Evolutionary conservation across 2,888 invertebrate species (phyloP), one percentile per base, ranked within the genome.

Genomic region (Habrosyne pyritoides): DNA sequence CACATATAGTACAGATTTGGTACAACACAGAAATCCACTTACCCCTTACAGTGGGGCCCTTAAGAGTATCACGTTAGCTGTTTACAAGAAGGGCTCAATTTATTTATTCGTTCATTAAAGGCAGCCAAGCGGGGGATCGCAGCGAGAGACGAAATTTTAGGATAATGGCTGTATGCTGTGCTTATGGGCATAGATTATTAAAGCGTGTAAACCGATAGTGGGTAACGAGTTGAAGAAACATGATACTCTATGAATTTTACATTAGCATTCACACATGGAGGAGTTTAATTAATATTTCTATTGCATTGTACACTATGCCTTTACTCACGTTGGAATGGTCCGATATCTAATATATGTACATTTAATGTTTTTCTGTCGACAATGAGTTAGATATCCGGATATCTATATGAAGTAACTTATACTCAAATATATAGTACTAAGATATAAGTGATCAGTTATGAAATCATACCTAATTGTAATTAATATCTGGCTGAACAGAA

Each of bases 21-120:
- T 83, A 79, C 83, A 83, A 92, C 91, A 92, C 89, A 90, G 84
- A 92, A 92, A 91, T 85, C 89, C 92, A 92, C 92, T 92, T 92
- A 91, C 90, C 89, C 90, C 89, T 86, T 90, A 84, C 90, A 81
- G 87, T 79, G 87, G 84, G 77, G 77, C 81, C 83, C 83, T 81
- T 87, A 83, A 81, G 77, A 78, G 83, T 79, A 83, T 77, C 81
- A 78, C 82, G 79, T 78, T 79, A 74, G 80, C 80, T 87, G 88
- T 87, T 87, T 89, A 90, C 89, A 87, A 83, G 86, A 84, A 87
- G 86, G 88, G 86, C 86, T 76, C 86, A 86, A 90, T 90, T 92
- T 91, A 91, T 91, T 92, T 89, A 89, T 91, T 88, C 80, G 89
- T 89, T 92, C 90, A 90, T 91, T 90, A 90, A 85, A 26, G 48